Evolutionary conservation across 2,113 vertebrate species (phyloP).

Genomic region (Bothrops jararaca): DNA sequence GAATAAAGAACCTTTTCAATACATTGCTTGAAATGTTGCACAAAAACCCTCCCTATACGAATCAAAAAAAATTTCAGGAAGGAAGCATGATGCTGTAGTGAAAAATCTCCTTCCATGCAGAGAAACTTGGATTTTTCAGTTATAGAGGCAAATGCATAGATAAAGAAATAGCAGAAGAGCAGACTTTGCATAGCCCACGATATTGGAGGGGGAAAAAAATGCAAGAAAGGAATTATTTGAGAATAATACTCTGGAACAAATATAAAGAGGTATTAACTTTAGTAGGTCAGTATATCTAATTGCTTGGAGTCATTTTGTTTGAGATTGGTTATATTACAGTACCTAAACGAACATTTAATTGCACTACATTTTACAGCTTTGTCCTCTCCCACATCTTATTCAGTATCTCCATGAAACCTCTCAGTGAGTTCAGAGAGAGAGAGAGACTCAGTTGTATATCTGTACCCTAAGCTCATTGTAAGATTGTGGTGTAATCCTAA

Average conservation of each 20-base stretch:
- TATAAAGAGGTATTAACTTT: not conserved
- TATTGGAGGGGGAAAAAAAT: not conserved
- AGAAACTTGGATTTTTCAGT: not conserved
- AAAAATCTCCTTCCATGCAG: not conserved
- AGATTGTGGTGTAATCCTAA: not conserved
- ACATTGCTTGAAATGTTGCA: not conserved
- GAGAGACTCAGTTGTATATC: not conserved
- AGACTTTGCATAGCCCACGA: not conserved
- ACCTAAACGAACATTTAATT: not conserved
- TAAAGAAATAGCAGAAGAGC: not conserved
- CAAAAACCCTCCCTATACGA: not conserved
- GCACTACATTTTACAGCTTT: not conserved
- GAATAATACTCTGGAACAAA: not conserved
- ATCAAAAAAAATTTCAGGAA: not conserved
- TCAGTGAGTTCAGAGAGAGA: not conserved
- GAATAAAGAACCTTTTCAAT: not conserved
- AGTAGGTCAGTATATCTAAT: not conserved
- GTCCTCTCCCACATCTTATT: not conserved
- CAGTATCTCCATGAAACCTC: not conserved
- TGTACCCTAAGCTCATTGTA: not conserved
- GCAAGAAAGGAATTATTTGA: not conserved
- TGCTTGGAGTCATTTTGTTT: not conserved
- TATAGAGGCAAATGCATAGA: not conserved
- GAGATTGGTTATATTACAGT: not conserved
- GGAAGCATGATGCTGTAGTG: not conserved